Percentiles rank a stretch among this genome's conserved stretches.
These are phyloP conservation scores for Merluccius polli DNA, from an alignment of 2,797 vertebrate genomes.

Conservation along the genomic window DNA sequence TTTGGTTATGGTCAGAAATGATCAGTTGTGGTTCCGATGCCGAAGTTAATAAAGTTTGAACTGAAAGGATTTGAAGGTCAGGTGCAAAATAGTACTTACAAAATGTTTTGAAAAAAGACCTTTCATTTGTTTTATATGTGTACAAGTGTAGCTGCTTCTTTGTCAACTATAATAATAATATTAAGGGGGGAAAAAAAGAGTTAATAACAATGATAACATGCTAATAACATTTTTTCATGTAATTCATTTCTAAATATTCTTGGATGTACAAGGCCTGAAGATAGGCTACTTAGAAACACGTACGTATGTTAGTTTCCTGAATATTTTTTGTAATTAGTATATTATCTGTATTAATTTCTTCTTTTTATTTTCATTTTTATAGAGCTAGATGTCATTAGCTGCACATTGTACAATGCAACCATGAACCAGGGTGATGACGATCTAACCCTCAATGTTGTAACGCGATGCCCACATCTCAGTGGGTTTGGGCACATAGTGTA, in stretches of 20 bases:
- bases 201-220: neutral
- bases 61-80: neutral
- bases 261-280: constrained; percentile 1
- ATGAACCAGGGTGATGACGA: constrained; percentile 9
- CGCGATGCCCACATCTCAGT: constrained; percentile 56
- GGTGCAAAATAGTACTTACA: neutral
- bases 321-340: constrained; percentile 15
- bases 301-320: constrained; percentile 9
- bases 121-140: no score
- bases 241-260: neutral
- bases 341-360: constrained; percentile 18
- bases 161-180: no score
- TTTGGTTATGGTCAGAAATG: neutral
- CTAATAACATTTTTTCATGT: neutral
- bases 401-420: constrained; percentile 7
- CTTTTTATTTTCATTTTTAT: constrained; percentile 29
- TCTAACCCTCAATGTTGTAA: neutral
- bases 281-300: constrained; percentile 17
- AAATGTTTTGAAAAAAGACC: neutral
- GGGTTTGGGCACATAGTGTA: constrained; percentile 70
- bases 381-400: constrained; percentile 10
- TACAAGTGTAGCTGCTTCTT: no score
- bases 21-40: neutral
- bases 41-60: neutral
- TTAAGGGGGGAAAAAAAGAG: no score